Evolutionary conservation across 2,888 invertebrate species (phyloP), one percentile per base, ranked within the genome.

Genomic region (Cinara cedri): DNA sequence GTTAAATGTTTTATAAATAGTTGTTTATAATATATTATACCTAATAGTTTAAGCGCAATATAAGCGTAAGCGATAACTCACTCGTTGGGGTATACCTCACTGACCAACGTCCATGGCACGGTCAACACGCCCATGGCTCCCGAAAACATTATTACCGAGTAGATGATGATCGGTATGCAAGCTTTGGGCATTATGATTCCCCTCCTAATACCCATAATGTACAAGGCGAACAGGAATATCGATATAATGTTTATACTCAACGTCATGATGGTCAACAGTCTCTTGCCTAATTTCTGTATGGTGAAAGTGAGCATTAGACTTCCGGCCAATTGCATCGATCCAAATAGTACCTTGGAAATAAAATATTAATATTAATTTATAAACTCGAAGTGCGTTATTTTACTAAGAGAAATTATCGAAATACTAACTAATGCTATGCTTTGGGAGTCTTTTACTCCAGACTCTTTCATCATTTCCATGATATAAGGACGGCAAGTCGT

Each of bases 51-150:
- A 46, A 46, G 10, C 26, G 16, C 8, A 60, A 16, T 60, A 24
- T 1, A 3, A 4, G 1, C 11, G 1, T 4, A 13, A 34, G 26
- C 16, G 60, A 19, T 26, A n/a, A 44, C 21, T 75, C 19, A 75
- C 75, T 75, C 75, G 46, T 75, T 75, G 1, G 75, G 75, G 10
- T 75, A 75, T 9, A 75, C 26, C 49, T 75, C 75, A 44, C 75
- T 55, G 75, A 75, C 65, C 55, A 75, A 21, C 54, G 65, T 75
- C 74, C 74, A 75, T 1, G 75, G 66, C 13, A 75, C n/a, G 9
- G 65, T 75, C 26, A 75, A 11, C 44, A 66, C 42, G 66, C 75
- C 66, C 75, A 66, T 65, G 14, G 66, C 65, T 0, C 75, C 66
- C 13, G 55, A 66, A 4, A 66, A 55, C 75, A 75, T 21, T 10